Evolutionary conservation across 2,113 vertebrate genomes (phyloP), one percentile per base, ranked within the genome.

Genomic region (Isichthys henryi): DNA sequence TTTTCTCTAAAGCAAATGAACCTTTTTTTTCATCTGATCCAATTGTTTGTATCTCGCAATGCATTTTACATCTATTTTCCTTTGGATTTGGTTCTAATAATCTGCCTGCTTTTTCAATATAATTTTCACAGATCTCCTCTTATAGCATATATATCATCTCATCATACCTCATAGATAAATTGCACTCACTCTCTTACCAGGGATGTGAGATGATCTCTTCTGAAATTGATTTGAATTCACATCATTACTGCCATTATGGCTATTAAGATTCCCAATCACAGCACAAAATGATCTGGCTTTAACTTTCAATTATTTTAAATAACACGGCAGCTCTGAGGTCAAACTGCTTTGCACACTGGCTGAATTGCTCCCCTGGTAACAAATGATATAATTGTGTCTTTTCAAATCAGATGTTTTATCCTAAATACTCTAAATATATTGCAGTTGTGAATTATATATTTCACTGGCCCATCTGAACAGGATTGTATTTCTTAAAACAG

Each of bases 311-410:
- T 62, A 88, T 88, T 88, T 88, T 62, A 66, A 58, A 88, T 66
- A 43, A 66, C 56, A 45, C 56, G 35, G 53, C 87, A 62, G 56
- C 39, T 21, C 56, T 88, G n/a, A 87, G 85, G 85, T 50, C 85
- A 53, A 87, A 87, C 50, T 56, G 85, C 85, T 87, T 87, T 56
- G 85, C 85, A 87, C 84, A 39, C 48, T 56, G 85, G n/a, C 85
- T 56, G 85, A 53, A 87, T 87, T 52, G 85, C 50, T 87, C 31
- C 85, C 85, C 49, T 35, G 50, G 50, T 35, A 50, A 87, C 50
- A 87, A 87, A 87, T 87, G n/a, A 43, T 87, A 48, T 87, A 87
- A 87, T 87, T 87, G 85, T 86, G 84, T 87, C 50, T 87, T 87
- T 56, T 87, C 50, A 53, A 87, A 58, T 88, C 31, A 88, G 31